phyloP scores from a whole-genome alignment of 1,140 invertebrate genomes.

The Holotrichia oblita region DNA sequence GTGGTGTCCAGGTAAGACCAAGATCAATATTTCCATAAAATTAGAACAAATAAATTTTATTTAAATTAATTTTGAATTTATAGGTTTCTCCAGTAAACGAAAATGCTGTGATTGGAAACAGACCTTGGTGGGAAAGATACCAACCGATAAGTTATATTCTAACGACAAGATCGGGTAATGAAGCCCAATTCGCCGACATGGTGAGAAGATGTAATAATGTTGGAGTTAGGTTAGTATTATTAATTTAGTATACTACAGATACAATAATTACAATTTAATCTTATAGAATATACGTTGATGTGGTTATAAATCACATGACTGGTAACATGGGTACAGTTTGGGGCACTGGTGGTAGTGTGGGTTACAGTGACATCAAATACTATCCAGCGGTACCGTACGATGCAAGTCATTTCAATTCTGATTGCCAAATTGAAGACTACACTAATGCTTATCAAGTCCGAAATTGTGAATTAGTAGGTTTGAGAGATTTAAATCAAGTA shows the following conservation, averaged over 20 bases:
- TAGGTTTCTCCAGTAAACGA: conserved; percentile 71
- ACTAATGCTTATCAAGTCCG: conserved; percentile 66
- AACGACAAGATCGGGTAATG: conserved; percentile 78
- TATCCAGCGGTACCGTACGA: conserved; percentile 70
- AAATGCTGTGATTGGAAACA: conserved; percentile 63
- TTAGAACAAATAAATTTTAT: neutral
- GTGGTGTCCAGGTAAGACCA: conserved; percentile 72
- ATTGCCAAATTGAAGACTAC: conserved; percentile 64
- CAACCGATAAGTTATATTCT: conserved; percentile 89
- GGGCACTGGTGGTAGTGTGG: conserved; percentile 69
- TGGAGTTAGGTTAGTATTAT: conserved; percentile 52
- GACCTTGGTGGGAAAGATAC: conserved; percentile 88
- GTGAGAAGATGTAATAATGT: conserved; percentile 57
- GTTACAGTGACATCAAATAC: conserved; percentile 62
- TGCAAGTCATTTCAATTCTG: conserved; percentile 66
- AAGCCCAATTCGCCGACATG: conserved; percentile 78
- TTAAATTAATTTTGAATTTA: neutral
- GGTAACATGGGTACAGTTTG: conserved; percentile 65
- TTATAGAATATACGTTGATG: conserved; percentile 83
- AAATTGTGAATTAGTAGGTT: conserved; percentile 77
- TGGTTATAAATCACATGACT: conserved; percentile 90
- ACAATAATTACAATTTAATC: conserved; percentile 14
- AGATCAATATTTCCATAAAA: neutral
- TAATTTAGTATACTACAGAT: neutral
- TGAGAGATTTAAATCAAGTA: conserved; percentile 78